phyloP scores from a whole-genome alignment of 1,140 invertebrate species.

The Drosophila orena region DNA sequence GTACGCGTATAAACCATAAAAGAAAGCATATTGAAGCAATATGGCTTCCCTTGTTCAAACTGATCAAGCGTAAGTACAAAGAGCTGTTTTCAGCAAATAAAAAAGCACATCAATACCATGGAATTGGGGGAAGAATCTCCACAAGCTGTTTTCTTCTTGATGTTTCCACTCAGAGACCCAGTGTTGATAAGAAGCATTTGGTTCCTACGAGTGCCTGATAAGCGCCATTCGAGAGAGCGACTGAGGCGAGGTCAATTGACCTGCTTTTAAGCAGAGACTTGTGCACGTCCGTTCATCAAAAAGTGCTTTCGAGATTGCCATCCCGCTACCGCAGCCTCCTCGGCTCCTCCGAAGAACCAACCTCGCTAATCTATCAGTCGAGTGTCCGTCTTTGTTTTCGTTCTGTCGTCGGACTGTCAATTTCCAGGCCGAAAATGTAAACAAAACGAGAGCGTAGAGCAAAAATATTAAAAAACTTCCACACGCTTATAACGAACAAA shows the following conservation, averaged over 20 bases:
- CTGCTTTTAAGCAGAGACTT: constrained; percentile 56
- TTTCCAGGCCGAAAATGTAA: constrained; percentile 54
- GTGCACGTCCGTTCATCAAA: constrained; percentile 35
- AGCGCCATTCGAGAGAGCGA: constrained; percentile 50
- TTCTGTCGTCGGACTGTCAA: constrained; percentile 45
- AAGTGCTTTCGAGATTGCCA: constrained; percentile 39
- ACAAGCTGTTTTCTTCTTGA: constrained; percentile 24
- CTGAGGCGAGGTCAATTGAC: constrained; percentile 59
- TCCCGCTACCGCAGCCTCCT: neutral
- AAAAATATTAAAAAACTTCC: constrained; percentile 22
- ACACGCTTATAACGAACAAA: constrained; percentile 43
- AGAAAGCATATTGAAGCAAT: neutral
- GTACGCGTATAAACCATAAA: constrained; percentile 9
- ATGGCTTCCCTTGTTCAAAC: constrained; percentile 11
- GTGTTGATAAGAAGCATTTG: constrained; percentile 57
- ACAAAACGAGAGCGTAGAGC: constrained; percentile 34
- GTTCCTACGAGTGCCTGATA: constrained; percentile 53
- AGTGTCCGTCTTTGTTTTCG: constrained; percentile 28
- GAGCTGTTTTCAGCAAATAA: constrained; percentile 12
- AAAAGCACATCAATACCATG: constrained; percentile 8
- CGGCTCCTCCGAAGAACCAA: neutral
- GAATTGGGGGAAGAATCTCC: constrained; percentile 17
- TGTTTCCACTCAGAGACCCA: constrained; percentile 21
- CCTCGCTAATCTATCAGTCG: constrained; percentile 27
- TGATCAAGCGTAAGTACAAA: constrained; percentile 1